These are phyloP conservation scores for Pecten maximus DNA, from an alignment of 2,888 invertebrate species.

Conservation along the genomic window DNA sequence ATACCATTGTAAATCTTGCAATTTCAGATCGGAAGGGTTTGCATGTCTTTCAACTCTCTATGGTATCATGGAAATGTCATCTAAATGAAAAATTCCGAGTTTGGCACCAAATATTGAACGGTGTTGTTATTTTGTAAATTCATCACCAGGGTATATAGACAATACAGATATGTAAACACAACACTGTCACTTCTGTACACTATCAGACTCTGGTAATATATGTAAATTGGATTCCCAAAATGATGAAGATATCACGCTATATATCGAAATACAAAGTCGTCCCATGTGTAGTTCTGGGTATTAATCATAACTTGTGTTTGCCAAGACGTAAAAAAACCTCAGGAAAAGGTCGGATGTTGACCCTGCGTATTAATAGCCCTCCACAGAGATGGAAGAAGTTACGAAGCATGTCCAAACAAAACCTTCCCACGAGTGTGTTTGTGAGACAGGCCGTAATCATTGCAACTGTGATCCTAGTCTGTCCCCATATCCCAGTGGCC, in stretches of 20 bases:
- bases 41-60: neutral
- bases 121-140: neutral
- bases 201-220: constrained; percentile 1
- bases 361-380: neutral
- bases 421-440: neutral
- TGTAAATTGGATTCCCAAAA: constrained; percentile 31
- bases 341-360: neutral
- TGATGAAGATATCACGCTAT: constrained; percentile 12
- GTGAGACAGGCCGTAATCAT: neutral
- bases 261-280: neutral
- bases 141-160: neutral
- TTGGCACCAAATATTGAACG: neutral
- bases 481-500: constrained; percentile 5
- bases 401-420: constrained; percentile 1
- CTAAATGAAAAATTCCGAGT: neutral
- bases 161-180: constrained; percentile 23
- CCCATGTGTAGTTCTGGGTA: neutral
- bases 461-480: neutral
- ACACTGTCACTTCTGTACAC: neutral
- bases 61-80: neutral
- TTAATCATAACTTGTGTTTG: constrained; percentile 20
- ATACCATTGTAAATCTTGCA: neutral
- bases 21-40: neutral
- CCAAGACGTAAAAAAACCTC: neutral
- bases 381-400: neutral